Evolutionary conservation across 2,797 vertebrate species (phyloP).

Genomic region (Arnoldichthys spilopterus): DNA sequence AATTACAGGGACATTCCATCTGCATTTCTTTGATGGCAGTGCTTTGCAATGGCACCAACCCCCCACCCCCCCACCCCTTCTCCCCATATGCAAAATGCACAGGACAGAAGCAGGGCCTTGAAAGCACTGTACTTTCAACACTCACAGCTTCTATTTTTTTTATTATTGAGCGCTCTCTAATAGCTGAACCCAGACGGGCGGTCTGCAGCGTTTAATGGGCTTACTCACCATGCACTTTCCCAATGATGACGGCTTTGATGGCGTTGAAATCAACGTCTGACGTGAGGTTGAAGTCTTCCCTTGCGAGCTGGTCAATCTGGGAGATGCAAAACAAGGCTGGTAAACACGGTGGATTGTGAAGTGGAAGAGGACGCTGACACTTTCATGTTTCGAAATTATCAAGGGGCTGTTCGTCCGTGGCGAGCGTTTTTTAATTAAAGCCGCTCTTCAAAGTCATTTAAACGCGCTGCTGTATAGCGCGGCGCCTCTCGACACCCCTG

Average conservation of each 20-base stretch:
- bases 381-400: slow-evolving; percentile 49
- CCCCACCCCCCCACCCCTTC: too few relatives aligned
- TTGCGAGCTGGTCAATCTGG: slow-evolving; percentile 84
- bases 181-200: slow-evolving; percentile 17
- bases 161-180: slow-evolving; percentile 18
- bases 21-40: slow-evolving; percentile 14
- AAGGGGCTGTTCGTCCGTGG: slow-evolving; percentile 46
- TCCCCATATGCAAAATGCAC: background rate
- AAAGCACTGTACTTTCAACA: slow-evolving; percentile 16
- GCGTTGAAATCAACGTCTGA: slow-evolving; percentile 87
- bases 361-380: slow-evolving; percentile 33
- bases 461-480: slow-evolving; percentile 44
- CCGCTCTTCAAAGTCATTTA: slow-evolving; percentile 52
- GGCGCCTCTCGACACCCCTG: slow-evolving; percentile 42
- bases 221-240: slow-evolving; percentile 86
- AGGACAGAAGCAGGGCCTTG: background rate
- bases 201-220: slow-evolving; percentile 5
- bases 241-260: slow-evolving; percentile 84
- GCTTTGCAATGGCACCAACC: background rate
- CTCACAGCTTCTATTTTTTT: background rate
- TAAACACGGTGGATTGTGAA: slow-evolving; percentile 24
- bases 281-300: slow-evolving; percentile 84
- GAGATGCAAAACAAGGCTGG: slow-evolving; percentile 18
- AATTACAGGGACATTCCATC: slow-evolving; percentile 40
- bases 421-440: slow-evolving; percentile 58